phyloP scores from a whole-genome alignment of 2,797 vertebrate species.

The Poliocrania exsul region DNA sequence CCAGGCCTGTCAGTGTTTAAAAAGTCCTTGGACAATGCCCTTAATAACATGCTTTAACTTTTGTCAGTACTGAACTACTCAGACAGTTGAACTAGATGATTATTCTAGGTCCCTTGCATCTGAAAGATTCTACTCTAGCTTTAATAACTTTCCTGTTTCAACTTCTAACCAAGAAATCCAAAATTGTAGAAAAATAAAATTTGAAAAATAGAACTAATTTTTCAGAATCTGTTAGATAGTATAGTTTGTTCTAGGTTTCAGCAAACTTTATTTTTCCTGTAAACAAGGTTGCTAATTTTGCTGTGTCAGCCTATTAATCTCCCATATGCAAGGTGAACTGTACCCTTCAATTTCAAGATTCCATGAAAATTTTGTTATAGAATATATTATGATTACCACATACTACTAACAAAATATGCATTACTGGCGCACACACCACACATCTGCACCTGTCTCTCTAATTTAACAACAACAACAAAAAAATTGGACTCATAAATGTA shows the following conservation, averaged over 20 bases:
- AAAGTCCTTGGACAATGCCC: not conserved
- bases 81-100: not conserved
- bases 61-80: not conserved
- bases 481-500: not conserved
- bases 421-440: not conserved
- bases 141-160: not conserved
- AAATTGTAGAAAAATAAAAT: not conserved
- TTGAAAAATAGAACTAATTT: not conserved
- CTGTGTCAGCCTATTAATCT: not conserved
- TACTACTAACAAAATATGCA: not conserved
- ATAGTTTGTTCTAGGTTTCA: not conserved
- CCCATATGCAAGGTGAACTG: not conserved
- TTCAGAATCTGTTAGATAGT: not conserved
- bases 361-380: not conserved
- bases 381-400: not conserved
- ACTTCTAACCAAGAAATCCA: not conserved
- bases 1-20: not conserved
- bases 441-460: not conserved
- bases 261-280: not conserved
- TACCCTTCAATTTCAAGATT: not conserved
- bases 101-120: not conserved
- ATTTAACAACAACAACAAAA: slow-evolving; percentile 17
- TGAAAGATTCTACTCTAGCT: not conserved
- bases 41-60: not conserved
- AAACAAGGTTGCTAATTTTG: not conserved